phyloP scores from a whole-genome alignment of 2,113 vertebrate genomes.

The Labeo rohita region DNA sequence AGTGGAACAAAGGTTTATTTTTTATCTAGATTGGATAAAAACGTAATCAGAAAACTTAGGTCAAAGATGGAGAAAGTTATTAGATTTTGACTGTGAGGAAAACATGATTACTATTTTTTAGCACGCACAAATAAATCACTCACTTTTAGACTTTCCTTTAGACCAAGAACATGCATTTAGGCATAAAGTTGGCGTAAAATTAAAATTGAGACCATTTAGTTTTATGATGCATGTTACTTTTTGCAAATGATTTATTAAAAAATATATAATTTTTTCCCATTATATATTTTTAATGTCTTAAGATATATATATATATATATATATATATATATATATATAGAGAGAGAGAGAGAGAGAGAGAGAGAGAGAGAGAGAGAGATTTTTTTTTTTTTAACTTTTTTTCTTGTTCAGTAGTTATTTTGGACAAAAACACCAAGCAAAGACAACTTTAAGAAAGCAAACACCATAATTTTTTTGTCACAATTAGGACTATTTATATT shows the following conservation, averaged over 20 bases:
- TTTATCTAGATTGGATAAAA: not conserved
- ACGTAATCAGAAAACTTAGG: not conserved
- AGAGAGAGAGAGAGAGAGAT: no score
- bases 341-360: no score
- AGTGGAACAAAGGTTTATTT: not conserved
- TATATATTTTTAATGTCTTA: no score
- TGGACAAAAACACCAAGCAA: no score
- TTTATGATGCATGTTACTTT: not conserved
- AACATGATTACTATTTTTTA: not conserved
- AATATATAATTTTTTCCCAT: not conserved
- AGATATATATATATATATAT: no score
- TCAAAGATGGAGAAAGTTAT: not conserved
- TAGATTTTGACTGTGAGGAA: not conserved
- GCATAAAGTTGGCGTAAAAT: not conserved
- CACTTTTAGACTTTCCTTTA: not conserved
- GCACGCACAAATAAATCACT: not conserved
- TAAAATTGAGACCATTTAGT: not conserved
- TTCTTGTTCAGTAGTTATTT: no score
- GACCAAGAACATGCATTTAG: not conserved
- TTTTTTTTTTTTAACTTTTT: no score
- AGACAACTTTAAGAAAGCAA: no score
- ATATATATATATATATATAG: no score
- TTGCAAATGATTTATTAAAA: not conserved
- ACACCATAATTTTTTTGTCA: no score
- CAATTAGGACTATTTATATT: not conserved